Conservation (phyloP, 2,113 vertebrate species). For the Raja brachyura region DNA sequence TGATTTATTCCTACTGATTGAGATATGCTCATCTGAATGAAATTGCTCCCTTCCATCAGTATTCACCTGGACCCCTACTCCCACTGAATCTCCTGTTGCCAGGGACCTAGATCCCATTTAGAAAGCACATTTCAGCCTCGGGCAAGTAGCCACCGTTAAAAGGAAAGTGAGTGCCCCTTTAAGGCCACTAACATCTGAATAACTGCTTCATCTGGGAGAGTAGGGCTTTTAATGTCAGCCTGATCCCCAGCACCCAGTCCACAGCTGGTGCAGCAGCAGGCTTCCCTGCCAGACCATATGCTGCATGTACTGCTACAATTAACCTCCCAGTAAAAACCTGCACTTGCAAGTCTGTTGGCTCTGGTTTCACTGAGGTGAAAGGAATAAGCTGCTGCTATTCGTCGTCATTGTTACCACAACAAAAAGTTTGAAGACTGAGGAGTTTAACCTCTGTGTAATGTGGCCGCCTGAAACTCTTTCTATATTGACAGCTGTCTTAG, state of each 20-base stretch:
- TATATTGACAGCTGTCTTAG: constrained; percentile 32
- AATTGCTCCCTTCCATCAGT: constrained; percentile 48
- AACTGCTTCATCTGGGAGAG: constrained; percentile 50
- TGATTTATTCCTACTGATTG: neutral
- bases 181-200: constrained; percentile 60
- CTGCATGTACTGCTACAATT: constrained; percentile 76
- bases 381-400: constrained; percentile 34
- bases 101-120: constrained; percentile 50
- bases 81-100: constrained; percentile 16
- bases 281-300: constrained; percentile 80
- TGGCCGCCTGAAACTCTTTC: constrained; percentile 22
- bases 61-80: constrained; percentile 40
- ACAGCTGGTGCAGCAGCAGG: constrained; percentile 88
- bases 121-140: constrained; percentile 55
- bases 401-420: constrained; percentile 30
- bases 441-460: constrained; percentile 36
- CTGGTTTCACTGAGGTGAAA: constrained; percentile 38
- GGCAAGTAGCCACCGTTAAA: constrained; percentile 43
- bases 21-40: neutral
- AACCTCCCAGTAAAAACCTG: constrained; percentile 60
- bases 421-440: constrained; percentile 36
- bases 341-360: constrained; percentile 37
- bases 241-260: constrained; percentile 74
- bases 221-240: constrained; percentile 61
- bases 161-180: constrained; percentile 47